phyloP scores from a whole-genome alignment of 2,888 invertebrate species.

The Busseola fusca region DNA sequence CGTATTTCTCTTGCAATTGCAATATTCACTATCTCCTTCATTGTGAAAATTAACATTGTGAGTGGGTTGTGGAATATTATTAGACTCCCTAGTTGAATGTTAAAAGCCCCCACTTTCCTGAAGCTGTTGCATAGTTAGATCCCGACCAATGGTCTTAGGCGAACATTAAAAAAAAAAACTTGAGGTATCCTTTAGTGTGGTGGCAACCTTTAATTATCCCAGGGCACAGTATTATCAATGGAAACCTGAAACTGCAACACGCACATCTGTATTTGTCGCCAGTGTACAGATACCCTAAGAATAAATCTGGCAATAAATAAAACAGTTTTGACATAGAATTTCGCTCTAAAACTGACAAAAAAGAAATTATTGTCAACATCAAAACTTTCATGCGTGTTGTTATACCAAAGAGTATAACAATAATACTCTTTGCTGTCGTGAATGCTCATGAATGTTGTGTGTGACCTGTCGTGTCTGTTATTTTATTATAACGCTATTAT shows the following conservation, averaged over 20 bases:
- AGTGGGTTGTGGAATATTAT: neutral
- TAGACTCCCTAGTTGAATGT: neutral
- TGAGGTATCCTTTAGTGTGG: neutral
- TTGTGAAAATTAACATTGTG: neutral
- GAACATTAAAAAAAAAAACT: neutral
- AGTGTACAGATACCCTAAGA: constrained; percentile 5
- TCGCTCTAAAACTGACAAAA: neutral
- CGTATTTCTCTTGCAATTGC: neutral
- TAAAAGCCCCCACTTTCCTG: neutral
- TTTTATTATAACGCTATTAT: constrained; percentile 12
- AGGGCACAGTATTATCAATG: neutral
- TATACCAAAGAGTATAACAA: too few species aligned
- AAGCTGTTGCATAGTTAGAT: neutral
- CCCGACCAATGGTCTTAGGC: neutral
- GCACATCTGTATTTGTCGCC: neutral
- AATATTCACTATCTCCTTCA: neutral
- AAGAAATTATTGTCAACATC: constrained; percentile 19
- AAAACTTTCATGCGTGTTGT: too few species aligned
- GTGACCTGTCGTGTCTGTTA: constrained; percentile 5
- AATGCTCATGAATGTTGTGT: constrained; percentile 11
- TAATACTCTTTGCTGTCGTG: too few species aligned
- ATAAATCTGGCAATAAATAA: constrained; percentile 26
- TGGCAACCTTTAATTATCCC: neutral
- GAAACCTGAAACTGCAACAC: neutral
- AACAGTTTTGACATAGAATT: constrained; percentile 9